Evolutionary conservation across 2,888 invertebrate species (phyloP).

Genomic region (Agriopis leucophaearia): DNA sequence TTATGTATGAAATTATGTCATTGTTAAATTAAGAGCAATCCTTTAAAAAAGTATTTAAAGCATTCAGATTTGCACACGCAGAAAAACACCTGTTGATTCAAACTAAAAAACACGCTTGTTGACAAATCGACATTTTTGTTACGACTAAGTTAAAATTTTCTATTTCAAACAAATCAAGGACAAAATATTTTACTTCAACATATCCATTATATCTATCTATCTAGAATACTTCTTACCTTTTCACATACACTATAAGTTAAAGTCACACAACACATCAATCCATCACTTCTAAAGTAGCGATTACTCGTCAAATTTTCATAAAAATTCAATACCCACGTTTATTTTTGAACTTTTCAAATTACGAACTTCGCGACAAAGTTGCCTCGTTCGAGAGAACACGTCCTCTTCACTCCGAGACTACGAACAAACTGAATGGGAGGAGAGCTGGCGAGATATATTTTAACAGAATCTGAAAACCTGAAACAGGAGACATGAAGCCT

Average conservation of each 20-base stretch:
- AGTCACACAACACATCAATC: constrained; percentile 29
- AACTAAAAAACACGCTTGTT: too few relatives aligned
- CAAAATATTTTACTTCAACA: too few relatives aligned
- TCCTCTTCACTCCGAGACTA: constrained; percentile 27
- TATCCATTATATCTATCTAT: not conserved
- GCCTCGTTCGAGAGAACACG: constrained; percentile 14
- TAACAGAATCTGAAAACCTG: not conserved
- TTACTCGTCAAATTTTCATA: constrained; percentile 23
- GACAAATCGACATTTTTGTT: too few relatives aligned
- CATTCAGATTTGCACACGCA: too few relatives aligned
- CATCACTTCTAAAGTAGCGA: constrained; percentile 9
- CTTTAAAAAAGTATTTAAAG: too few relatives aligned
- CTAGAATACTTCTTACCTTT: constrained; percentile 15
- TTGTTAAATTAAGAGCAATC: too few relatives aligned
- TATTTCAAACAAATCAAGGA: too few relatives aligned
- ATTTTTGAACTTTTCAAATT: constrained; percentile 37
- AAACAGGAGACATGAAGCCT: not conserved
- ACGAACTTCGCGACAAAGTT: constrained; percentile 39
- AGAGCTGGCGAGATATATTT: constrained; percentile 27
- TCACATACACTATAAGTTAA: constrained; percentile 1
- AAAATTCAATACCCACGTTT: constrained; percentile 31
- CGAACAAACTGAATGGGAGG: constrained; percentile 33
- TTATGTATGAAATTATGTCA: too few relatives aligned
- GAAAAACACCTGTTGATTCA: constrained; percentile 16
- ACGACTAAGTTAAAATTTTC: too few relatives aligned